Base-by-base conservation (phyloP, 1,140 invertebrate species). In the Drosophila ficusphila region DNA sequence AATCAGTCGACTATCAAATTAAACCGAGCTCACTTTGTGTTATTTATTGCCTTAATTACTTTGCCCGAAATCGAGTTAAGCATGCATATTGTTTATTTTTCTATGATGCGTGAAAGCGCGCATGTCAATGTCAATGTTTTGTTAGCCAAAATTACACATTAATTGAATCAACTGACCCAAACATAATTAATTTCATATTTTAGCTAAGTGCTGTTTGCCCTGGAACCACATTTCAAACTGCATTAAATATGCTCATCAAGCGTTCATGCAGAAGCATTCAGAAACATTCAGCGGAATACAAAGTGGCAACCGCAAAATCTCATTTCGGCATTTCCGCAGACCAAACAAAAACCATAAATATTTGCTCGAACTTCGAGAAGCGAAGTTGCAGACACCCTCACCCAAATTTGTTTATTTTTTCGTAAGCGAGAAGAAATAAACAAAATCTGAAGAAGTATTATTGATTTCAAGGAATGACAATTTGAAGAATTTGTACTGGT, bases 301-400 rank as follows among this genome's bases (percentile, higher is more conserved):
- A 42, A 68, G 46, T 52, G 62, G 61, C 64, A 67, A 67, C 64
- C 64, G 61, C 64, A 67, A 67, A 67, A 65, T 42, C 60, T 42
- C 36, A 67, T 67, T 67, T 67, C 36, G 27, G 27, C 42, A 41
- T 67, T 51, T 41, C 27, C 44, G 16, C 60, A 42, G 4, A 33
- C 19, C 34, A 64, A 64, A 51, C 34, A 16, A 18, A 12, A 8
- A 31, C 8, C 21, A 39, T 60, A 51, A 60, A 61, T 36, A 61
- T 38, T 36, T 61, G 1, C 8, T 25, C 19, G 16, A 47, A 42
- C 14, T 27, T 18, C 6, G n/a, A 16, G 29, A 4, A 41, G 12
- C 44, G 36, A 42, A 33, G n/a, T 14, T n/a, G n/a, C 34, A 21
- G 11, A 51, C n/a, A 64, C 60, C 6, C 62, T 64, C 31, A 4